These are phyloP conservation scores for Asbolus verrucosus DNA, from an alignment of 1,140 invertebrate species.

Conservation along the genomic window DNA sequence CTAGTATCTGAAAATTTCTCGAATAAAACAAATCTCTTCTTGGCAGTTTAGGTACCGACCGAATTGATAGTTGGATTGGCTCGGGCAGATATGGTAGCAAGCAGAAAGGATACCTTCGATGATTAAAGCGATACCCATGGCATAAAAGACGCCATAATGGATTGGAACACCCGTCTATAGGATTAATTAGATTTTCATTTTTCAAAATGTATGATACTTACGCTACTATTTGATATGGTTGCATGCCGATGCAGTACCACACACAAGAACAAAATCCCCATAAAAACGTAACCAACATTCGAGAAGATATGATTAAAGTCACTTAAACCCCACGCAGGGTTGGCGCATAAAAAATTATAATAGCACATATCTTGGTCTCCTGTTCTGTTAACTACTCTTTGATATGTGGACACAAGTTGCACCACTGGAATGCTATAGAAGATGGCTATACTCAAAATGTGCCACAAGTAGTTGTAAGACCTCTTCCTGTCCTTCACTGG, in stretches of 20 bases:
- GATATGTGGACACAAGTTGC: conserved; percentile 89
- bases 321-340: conserved; percentile 78
- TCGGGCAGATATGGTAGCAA: conserved; percentile 91
- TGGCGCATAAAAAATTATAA: conserved; percentile 91
- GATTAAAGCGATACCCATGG: conserved; percentile 87
- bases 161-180: conserved; percentile 81
- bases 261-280: conserved; percentile 78
- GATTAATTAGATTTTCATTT: background rate
- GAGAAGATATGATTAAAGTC: conserved; percentile 92
- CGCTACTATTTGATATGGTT: conserved; percentile 2
- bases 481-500: conserved; percentile 74
- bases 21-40: too few species aligned
- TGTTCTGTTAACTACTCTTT: conserved; percentile 81
- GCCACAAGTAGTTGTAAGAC: conserved; percentile 82
- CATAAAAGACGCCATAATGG: conserved; percentile 89
- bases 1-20: conserved; percentile 83
- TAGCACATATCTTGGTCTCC: conserved; percentile 94
- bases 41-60: too few species aligned
- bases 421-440: conserved; percentile 92
- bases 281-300: conserved; percentile 87
- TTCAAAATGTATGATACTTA: background rate
- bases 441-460: conserved; percentile 83
- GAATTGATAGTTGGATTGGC: conserved; percentile 91
- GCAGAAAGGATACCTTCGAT: conserved; percentile 90
- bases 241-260: conserved; percentile 72